Conservation (phyloP, 2,797 vertebrate genomes). For the Artibeus jamaicensis region DNA sequence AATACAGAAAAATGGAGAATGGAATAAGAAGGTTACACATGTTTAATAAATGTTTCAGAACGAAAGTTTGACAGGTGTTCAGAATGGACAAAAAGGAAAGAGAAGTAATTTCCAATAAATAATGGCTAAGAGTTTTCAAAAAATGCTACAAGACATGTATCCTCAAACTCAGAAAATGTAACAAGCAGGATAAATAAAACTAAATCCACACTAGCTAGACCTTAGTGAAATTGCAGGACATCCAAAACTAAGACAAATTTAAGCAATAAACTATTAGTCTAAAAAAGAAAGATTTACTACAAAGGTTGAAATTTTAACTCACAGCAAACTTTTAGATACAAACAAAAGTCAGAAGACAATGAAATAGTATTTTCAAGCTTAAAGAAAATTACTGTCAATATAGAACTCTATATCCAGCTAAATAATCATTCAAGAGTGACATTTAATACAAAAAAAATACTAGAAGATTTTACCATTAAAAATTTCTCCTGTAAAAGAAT, state of each 20-base stretch:
- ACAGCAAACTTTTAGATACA: background rate
- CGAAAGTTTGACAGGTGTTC: background rate
- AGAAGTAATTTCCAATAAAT: background rate
- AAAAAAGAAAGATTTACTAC: background rate
- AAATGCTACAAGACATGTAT: background rate
- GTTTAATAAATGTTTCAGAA: background rate
- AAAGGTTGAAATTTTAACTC: background rate
- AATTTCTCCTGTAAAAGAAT: background rate
- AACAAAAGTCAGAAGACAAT: background rate
- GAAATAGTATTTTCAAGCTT: background rate
- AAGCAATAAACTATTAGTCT: background rate
- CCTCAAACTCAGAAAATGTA: background rate
- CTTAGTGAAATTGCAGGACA: background rate
- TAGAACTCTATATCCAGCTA: background rate
- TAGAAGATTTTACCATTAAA: background rate
- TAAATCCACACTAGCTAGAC: background rate
- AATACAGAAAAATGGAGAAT: background rate
- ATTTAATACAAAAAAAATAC: background rate
- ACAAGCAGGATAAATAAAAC: constrained; percentile 1
- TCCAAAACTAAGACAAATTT: background rate
- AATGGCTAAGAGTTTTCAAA: background rate
- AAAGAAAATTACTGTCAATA: background rate
- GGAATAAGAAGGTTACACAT: background rate
- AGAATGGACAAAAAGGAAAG: background rate
- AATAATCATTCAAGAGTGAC: background rate